These are phyloP conservation scores for Salminus brasiliensis DNA, from an alignment of 2,113 vertebrate species.

Conservation along the genomic window DNA sequence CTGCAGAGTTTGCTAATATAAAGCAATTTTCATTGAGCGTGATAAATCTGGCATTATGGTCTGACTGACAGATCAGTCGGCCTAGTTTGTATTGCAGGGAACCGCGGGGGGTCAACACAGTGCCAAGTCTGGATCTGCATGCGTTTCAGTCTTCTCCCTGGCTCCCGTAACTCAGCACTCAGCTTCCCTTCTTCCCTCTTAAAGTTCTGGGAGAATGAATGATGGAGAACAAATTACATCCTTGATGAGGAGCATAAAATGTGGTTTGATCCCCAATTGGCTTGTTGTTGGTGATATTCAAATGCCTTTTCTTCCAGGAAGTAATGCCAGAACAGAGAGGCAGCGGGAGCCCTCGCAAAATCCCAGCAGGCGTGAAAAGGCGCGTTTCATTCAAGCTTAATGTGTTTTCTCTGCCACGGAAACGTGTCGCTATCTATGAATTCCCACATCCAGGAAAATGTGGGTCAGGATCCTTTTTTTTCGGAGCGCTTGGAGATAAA, in stretches of 20 bases:
- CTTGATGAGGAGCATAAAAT: constrained; percentile 42
- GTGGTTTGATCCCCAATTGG: constrained; percentile 44
- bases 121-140: constrained; percentile 21
- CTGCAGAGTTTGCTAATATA: too few species aligned
- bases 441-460: constrained; percentile 11
- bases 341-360: constrained; percentile 39
- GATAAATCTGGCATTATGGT: not conserved
- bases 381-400: constrained; percentile 46
- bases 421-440: constrained; percentile 27
- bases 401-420: constrained; percentile 45
- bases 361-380: constrained; percentile 39
- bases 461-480: constrained; percentile 7
- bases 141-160: constrained; percentile 37
- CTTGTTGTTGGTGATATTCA: constrained; percentile 38
- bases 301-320: constrained; percentile 34
- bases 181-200: constrained; percentile 31
- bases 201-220: constrained; percentile 40
- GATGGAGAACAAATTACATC: constrained; percentile 43
- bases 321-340: constrained; percentile 17
- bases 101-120: not conserved
- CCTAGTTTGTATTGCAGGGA: not conserved
- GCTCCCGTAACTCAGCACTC: constrained; percentile 31
- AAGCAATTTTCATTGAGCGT: too few species aligned
- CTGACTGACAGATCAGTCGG: not conserved
- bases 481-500: constrained; percentile 11